Evolutionary conservation across 2,888 invertebrate species (phyloP), one percentile per base, ranked within the genome.

Genomic region (Drosophila niveifrons): DNA sequence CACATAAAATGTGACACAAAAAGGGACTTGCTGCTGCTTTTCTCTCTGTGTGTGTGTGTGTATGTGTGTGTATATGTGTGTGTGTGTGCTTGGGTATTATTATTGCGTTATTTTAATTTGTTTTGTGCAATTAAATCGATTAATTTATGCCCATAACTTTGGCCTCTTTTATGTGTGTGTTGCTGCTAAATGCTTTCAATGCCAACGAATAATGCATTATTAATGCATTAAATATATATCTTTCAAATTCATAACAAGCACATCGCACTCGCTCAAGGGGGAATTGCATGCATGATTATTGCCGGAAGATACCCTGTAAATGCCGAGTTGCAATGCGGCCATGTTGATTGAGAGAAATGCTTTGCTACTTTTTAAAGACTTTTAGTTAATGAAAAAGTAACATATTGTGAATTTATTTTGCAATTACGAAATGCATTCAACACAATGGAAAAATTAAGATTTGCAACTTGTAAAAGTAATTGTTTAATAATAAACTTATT

Each of bases 121-220:
- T 70, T 51, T 56, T 68, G 55, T 72, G 63, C 47, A 79, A 69
- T 72, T 69, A 68, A 80, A 78, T 69, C 67, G 73, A 72, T 78
- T 73, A 73, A 85, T 82, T 85, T 71, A 82, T 85, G 73, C 50
- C 69, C 85, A 82, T 75, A 78, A 67, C 65, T 57, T 56, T 59
- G 62, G 34, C n/a, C n/a, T n/a, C n/a, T n/a, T n/a, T 29, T 51
- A 29, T 58, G 48, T 58, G 31, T 13, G 39, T 8, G 7, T 13
- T 41, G 23, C 23, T 23, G 23, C 23, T 23, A 23, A 23, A 13
- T 39, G 56, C 50, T 69, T 66, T 77, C 81, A 86, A 74, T 83
- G 71, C 65, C 63, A 53, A 23, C 36, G 62, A 28, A 39, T 31
- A 69, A 71, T 80, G 78, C 61, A 69, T 70, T 63, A 81, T 84